Evolutionary conservation across 1,140 invertebrate genomes (phyloP).

Genomic region (Tetramorium simillimum): DNA sequence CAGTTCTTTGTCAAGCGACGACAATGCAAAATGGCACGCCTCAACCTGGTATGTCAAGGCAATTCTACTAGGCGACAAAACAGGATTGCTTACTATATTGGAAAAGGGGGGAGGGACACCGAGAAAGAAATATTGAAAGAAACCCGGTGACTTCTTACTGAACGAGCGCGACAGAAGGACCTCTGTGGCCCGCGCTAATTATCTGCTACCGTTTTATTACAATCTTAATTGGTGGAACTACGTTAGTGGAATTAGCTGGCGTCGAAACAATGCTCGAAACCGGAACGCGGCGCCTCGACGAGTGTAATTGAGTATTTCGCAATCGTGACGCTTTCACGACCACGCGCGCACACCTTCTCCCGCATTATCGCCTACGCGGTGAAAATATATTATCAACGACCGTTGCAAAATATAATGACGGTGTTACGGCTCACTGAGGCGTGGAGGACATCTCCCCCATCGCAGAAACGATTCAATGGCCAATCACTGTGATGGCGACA

Average conservation of each 20-base stretch:
- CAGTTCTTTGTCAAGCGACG: conserved; percentile 47
- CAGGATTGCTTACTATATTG: conserved; percentile 27
- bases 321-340: conserved; percentile 72
- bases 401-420: conserved; percentile 66
- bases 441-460: conserved; percentile 52
- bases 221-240: conserved; percentile 65
- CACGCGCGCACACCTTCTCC: conserved; percentile 41
- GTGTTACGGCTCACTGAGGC: conserved; percentile 47
- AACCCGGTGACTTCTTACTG: background rate
- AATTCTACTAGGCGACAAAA: conserved; percentile 42
- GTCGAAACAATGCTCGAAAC: conserved; percentile 62
- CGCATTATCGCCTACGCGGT: conserved; percentile 68
- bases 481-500: conserved; percentile 26
- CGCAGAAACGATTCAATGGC: conserved; percentile 55
- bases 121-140: conserved; percentile 17
- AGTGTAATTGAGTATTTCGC: conserved; percentile 69
- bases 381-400: conserved; percentile 72
- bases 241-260: conserved; percentile 5
- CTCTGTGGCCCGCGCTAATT: conserved; percentile 58
- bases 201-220: conserved; percentile 56
- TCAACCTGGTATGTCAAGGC: conserved; percentile 69
- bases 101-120: conserved; percentile 27
- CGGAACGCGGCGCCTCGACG: conserved; percentile 47
- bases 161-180: background rate
- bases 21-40: conserved; percentile 72